These are phyloP conservation scores for Phrynocephalus forsythii DNA, from an alignment of 2,797 vertebrate genomes.

Conservation along the genomic window DNA sequence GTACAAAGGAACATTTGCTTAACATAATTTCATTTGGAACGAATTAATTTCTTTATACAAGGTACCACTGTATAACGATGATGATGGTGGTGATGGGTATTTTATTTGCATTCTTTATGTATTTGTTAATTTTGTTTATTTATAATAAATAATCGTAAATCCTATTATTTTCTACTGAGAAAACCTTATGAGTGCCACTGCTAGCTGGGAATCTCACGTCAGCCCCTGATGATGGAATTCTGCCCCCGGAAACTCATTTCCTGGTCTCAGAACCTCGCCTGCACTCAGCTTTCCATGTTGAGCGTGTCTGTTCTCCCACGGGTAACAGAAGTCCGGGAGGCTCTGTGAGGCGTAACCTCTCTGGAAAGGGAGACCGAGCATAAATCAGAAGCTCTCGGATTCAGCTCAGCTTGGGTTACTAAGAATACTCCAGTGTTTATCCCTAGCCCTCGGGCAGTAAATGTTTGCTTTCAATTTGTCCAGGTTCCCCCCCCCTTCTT, in stretches of 20 bases:
- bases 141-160: no score
- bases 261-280: constrained; percentile 10
- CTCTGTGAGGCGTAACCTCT: constrained; percentile 51
- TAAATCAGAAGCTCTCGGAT: constrained; percentile 69
- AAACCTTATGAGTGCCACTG: neutral
- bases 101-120: no score
- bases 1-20: no score
- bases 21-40: no score
- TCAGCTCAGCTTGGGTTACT: constrained; percentile 67
- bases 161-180: neutral
- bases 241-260: neutral
- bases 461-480: constrained; percentile 75
- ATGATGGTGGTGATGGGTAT: no score
- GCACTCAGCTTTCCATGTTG: neutral
- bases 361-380: constrained; percentile 57
- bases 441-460: constrained; percentile 52
- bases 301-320: constrained; percentile 68
- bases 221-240: neutral
- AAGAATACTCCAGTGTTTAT: constrained; percentile 76
- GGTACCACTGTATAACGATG: no score
- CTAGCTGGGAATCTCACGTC: neutral
- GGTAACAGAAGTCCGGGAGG: constrained; percentile 44
- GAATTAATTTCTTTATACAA: no score
- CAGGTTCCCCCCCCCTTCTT: constrained; percentile 35
- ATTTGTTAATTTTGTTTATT: no score